Base-by-base conservation (phyloP, 2,888 invertebrate genomes). In the Schizaphis graminum region DNA sequence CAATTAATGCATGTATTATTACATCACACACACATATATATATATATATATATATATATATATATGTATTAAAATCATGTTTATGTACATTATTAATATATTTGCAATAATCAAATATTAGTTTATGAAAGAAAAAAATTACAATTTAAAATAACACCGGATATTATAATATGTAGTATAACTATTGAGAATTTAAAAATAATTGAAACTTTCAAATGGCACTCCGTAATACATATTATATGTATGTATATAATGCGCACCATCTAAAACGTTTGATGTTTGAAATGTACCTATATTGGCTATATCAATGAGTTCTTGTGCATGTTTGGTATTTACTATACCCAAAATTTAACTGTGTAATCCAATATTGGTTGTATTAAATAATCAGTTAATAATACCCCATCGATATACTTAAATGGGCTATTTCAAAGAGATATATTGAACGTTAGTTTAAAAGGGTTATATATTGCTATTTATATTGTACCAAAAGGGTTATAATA, bases 341-440 rank as follows among this genome's bases (percentile, higher is more conserved):
- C 77, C 77, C 77, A 35, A 77, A 35, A 77, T 21, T 77, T 77
- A 77, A 77, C 21, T 35, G 16, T 7, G 77, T 77, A 35, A 77
- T 77, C 35, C 77, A 77, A 77, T 77, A 77, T 77, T 77, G 21
- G 77, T 67, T 44, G 61, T 47, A n/a, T 90, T 47, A 67, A 90
- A 61, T n/a, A 90, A 90, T 61, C 41, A 61, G 89, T 90, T 44
- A 67, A 90, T 90, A 90, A 61, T 61, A 21, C n/a, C 16, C n/a
- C 41, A 77, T 84, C 26, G 49, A 77, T 91, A 5, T 53, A 77
- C 77, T 84, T 67, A 53, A 91, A 91, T 16, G 35, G 35, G 53
- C 41, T 28, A 35, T 91, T 88, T 91, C 49, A 84, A 91, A 49
- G 35, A 84, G 35, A 56, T 84, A 56, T 10, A 84, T 56, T 13